phyloP scores from a whole-genome alignment of 2,113 vertebrate species.

The Phoenicopterus ruber region DNA sequence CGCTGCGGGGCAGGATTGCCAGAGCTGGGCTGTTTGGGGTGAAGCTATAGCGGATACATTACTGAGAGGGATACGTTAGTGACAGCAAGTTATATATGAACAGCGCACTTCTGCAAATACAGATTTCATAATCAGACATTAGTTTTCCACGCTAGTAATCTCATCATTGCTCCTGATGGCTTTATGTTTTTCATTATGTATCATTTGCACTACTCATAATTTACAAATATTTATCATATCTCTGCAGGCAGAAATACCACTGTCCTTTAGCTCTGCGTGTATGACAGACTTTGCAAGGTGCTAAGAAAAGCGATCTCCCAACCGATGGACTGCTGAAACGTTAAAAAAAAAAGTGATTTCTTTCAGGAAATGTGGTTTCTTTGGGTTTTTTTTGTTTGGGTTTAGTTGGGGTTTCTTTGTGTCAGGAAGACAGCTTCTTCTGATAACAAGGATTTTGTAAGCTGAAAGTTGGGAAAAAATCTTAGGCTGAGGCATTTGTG shows the following conservation, averaged over 20 bases:
- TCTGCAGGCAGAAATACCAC: not conserved
- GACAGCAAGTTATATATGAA: not conserved
- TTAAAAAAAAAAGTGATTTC: not conserved
- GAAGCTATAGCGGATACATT: not conserved
- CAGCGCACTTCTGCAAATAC: not conserved
- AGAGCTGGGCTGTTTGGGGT: not conserved
- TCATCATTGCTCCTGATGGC: not conserved
- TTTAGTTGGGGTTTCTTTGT: not conserved
- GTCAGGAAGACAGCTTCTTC: not conserved
- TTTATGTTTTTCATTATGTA: not conserved
- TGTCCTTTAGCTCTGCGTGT: not conserved
- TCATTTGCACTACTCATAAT: not conserved
- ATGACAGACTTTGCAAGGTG: not conserved
- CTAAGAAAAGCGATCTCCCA: not conserved
- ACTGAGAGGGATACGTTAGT: not conserved
- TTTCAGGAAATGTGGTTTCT: not conserved
- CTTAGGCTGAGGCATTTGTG: not conserved
- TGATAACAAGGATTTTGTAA: not conserved
- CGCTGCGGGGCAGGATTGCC: not conserved
- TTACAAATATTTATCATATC: not conserved
- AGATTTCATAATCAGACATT: not conserved
- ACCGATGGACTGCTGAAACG: not conserved
- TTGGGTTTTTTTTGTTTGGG: not conserved
- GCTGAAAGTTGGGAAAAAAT: not conserved
- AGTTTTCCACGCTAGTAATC: not conserved